These are phyloP conservation scores for Rhinoderma darwinii DNA, from an alignment of 2,113 vertebrate genomes.

Conservation along the genomic window DNA sequence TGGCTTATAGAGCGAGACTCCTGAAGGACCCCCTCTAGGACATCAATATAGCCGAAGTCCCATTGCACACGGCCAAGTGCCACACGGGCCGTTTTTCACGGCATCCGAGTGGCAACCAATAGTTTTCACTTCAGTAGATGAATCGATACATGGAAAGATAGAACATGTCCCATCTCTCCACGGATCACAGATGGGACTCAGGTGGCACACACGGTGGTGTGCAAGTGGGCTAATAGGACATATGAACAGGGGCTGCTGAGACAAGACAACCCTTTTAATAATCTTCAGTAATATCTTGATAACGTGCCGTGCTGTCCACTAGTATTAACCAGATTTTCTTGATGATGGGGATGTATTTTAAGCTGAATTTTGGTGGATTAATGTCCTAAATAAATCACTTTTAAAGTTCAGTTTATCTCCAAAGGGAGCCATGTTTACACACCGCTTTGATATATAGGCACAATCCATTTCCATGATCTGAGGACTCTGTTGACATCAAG, in stretches of 20 bases:
- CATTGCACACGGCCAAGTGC: too few relatives aligned
- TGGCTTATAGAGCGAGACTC: too few relatives aligned
- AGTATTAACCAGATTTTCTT: background rate
- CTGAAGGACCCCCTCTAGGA: too few relatives aligned
- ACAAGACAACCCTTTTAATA: too few relatives aligned
- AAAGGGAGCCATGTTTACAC: slow-evolving; percentile 17
- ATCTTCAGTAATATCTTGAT: background rate
- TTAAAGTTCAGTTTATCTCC: background rate
- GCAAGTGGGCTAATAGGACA: background rate
- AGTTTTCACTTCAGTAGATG: too few relatives aligned
- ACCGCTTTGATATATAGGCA: slow-evolving; percentile 7
- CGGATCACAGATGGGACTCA: too few relatives aligned
- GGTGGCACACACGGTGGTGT: too few relatives aligned
- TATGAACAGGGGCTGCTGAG: background rate
- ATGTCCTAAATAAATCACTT: slow-evolving; percentile 16
- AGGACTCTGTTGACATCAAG: background rate
- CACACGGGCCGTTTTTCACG: too few relatives aligned
- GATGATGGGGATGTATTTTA: background rate
- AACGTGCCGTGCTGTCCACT: background rate
- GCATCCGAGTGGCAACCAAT: too few relatives aligned
- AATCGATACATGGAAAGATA: too few relatives aligned
- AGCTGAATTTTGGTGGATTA: background rate
- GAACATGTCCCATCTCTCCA: too few relatives aligned
- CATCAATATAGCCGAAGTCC: too few relatives aligned
- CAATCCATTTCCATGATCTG: slow-evolving; percentile 18